Base-by-base conservation (phyloP, 2,888 invertebrate genomes). In the Agrochola lota region DNA sequence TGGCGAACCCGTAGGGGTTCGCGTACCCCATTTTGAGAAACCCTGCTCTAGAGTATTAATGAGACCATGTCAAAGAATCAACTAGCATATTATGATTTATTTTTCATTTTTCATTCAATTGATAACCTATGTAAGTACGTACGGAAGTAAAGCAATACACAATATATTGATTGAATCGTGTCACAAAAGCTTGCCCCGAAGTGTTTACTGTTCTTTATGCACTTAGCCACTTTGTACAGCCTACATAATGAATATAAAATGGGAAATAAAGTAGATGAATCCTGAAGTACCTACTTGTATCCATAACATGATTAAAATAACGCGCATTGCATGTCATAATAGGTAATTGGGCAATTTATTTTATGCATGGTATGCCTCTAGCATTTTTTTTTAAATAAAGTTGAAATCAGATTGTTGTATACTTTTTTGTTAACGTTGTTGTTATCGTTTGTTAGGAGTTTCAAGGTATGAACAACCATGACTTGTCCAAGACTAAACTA, bases 321-420 rank as follows among this genome's bases (percentile, higher is more conserved):
- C 35, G 55, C 20, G 55, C 40, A n/a, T 57, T 68, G 49, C 67
- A 60, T 60, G 59, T 57, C 26, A 57, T 49, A 49, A 59, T 71
- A n/a, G n/a, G n/a, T n/a, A 80, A 80, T 78, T 80, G 59, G 66
- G 49, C 23, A 71, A 80, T 79, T 78, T 60, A 59, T 17, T 78
- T 43, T 35, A 63, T 30, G 55, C 43, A 15, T 43, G n/a, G 6
- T n/a, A 15, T 17, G 20, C 9, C 9, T 55, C 2, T n/a, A 26
- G 26, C 15, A 30, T 46, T 46, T 52, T n/a, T 63, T 63, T 46
- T 11, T 5, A 52, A 55, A 55, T 62, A 23, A 17, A 52, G 30
- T 15, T 60, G 17, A 64, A 69, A n/a, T 52, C 23, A 0, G 52
- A 23, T 52, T n/a, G 57, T 55, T 57, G n/a, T 57, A 0, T 59